Evolutionary conservation across 2,797 vertebrate species (phyloP).

Genomic region (Neomorphus geoffroyi): DNA sequence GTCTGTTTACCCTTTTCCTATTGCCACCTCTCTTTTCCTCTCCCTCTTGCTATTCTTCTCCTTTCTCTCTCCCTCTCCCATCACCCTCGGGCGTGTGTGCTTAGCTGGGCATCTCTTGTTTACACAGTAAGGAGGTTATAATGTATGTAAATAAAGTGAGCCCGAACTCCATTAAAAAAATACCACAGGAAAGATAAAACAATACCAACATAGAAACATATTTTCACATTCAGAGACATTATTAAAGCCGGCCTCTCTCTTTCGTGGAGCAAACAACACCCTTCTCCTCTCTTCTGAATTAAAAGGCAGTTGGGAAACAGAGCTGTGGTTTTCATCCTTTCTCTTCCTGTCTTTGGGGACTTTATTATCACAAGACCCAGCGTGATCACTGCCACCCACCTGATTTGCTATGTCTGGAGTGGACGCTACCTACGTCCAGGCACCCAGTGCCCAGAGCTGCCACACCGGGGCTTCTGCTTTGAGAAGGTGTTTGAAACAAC

Average conservation of each 20-base stretch:
- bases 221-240: neutral
- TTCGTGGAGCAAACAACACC: neutral
- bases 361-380: neutral
- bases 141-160: constrained; percentile 57
- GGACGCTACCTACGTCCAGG: neutral
- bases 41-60: constrained; percentile 58
- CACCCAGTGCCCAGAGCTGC: neutral
- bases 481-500: neutral
- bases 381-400: neutral
- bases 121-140: constrained; percentile 57
- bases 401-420: neutral
- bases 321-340: neutral
- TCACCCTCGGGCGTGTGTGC: constrained; percentile 58
- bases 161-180: constrained; percentile 24
- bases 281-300: neutral
- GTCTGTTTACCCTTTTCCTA: constrained; percentile 75
- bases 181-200: neutral
- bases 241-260: neutral
- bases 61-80: constrained; percentile 4
- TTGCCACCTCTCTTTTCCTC: constrained; percentile 72
- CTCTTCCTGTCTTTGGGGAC: neutral
- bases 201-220: neutral
- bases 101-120: constrained; percentile 68
- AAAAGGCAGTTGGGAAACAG: neutral
- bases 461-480: neutral